Evolutionary conservation across 2,113 vertebrate species (phyloP).

Genomic region (Melierax canorus): DNA sequence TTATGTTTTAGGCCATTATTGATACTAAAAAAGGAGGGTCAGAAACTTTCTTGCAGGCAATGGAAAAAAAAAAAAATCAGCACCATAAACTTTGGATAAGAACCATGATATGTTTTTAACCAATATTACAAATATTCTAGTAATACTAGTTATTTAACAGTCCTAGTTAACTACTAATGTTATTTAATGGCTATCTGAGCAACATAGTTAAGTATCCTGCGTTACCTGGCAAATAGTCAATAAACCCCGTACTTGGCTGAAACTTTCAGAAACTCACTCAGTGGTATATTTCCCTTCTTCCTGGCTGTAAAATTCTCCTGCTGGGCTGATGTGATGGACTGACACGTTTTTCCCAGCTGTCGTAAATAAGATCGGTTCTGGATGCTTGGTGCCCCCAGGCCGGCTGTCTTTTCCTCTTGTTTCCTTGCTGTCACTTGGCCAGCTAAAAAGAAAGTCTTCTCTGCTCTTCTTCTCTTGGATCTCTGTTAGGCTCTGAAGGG

Average conservation of each 20-base stretch:
- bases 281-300: not conserved
- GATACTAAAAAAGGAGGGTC: not conserved
- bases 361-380: not conserved
- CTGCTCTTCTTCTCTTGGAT: not conserved
- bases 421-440: not conserved
- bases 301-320: not conserved
- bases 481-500: not conserved
- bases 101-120: not conserved
- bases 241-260: not conserved
- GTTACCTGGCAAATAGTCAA: not conserved
- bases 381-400: not conserved
- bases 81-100: not conserved
- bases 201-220: not conserved
- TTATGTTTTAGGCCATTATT: not conserved
- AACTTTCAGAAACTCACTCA: not conserved
- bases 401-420: not conserved
- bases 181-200: not conserved
- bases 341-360: not conserved
- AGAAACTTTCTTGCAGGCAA: not conserved
- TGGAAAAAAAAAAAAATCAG: not conserved
- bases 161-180: not conserved
- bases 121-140: not conserved
- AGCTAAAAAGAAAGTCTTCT: not conserved
- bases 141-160: not conserved
- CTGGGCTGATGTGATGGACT: not conserved